Percentiles rank a stretch among this genome's conserved stretches.
Conservation (phyloP, 2,113 vertebrate species). For the Fregata magnificens region DNA sequence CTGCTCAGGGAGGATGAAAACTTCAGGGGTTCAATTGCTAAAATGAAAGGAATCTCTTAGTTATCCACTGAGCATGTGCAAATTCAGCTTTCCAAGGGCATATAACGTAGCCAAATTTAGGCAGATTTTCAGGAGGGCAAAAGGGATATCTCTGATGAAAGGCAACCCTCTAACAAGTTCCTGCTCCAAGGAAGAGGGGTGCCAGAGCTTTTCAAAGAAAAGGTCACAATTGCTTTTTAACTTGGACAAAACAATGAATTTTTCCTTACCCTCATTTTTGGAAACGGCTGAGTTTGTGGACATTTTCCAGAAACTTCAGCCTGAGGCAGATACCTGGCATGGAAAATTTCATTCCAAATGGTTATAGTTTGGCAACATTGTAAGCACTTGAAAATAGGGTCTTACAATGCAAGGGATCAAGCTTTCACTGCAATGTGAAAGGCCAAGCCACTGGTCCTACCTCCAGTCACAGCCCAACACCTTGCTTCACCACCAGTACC, state of each 20-base stretch:
- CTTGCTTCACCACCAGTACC: background rate
- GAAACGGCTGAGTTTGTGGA: slow-evolving; percentile 43
- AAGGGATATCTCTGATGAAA: slow-evolving; percentile 15
- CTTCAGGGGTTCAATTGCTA: background rate
- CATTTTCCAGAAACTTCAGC: slow-evolving; percentile 41
- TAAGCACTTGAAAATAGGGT: background rate
- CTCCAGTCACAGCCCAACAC: background rate
- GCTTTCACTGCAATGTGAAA: background rate
- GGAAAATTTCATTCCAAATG: slow-evolving; percentile 59
- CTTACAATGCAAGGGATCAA: background rate
- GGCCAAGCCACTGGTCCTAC: background rate
- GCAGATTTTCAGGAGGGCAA: background rate
- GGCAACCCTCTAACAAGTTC: background rate
- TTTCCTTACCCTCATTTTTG: slow-evolving; percentile 59
- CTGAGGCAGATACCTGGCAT: slow-evolving; percentile 61
- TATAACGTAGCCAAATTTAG: background rate
- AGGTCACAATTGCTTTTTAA: slow-evolving; percentile 43
- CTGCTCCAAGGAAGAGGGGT: background rate
- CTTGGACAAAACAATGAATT: slow-evolving; percentile 63
- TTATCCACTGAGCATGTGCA: background rate
- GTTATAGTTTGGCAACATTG: background rate
- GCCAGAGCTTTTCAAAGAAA: slow-evolving; percentile 53
- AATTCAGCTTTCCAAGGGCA: background rate
- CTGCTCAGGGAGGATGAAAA: background rate
- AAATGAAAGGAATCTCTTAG: background rate